These are phyloP conservation scores for Eucidaris tribuloides DNA, from an alignment of 35 echinoderm and acorn worm genomes.

Conservation along the genomic window DNA sequence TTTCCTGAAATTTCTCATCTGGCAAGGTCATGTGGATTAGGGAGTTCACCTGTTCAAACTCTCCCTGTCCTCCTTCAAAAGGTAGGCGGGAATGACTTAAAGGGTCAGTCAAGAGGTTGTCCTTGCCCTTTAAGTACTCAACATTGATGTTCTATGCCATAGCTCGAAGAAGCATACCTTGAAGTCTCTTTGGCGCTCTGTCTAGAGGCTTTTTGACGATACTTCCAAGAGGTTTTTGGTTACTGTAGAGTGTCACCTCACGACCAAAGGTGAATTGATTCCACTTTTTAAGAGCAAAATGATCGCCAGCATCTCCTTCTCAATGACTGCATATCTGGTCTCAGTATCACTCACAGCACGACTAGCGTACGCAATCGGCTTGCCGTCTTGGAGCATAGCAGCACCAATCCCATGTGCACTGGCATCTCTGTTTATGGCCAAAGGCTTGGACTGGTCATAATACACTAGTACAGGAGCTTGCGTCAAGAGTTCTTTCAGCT, in stretches of 20 bases:
- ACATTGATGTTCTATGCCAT: slow-evolving; percentile 1
- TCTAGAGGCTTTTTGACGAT: slow-evolving; percentile 15
- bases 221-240: slow-evolving; percentile 27
- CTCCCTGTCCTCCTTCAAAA: background rate
- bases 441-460: slow-evolving; percentile 15
- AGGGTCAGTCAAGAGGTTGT: slow-evolving; percentile 14
- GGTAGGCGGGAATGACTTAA: slow-evolving; percentile 15
- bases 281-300: background rate
- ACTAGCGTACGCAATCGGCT: slow-evolving; percentile 68
- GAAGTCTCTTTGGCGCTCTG: slow-evolving; percentile 44
- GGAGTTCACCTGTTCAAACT: too few relatives aligned
- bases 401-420: slow-evolving; percentile 14
- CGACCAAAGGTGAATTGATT: slow-evolving; percentile 35
- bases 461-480: slow-evolving; percentile 43
- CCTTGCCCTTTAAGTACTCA: slow-evolving; percentile 32
- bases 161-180: slow-evolving; percentile 37
- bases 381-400: slow-evolving; percentile 53
- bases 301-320: slow-evolving; percentile 51
- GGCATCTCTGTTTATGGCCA: slow-evolving; percentile 41
- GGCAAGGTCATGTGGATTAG: background rate
- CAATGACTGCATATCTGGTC: slow-evolving; percentile 38
- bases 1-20: background rate
- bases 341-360: slow-evolving; percentile 63
- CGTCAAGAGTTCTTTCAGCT: slow-evolving; percentile 44
- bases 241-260: background rate